Evolutionary conservation across 2,113 vertebrate species (phyloP), one percentile per base, ranked within the genome.

Genomic region (Albula glossodonta): DNA sequence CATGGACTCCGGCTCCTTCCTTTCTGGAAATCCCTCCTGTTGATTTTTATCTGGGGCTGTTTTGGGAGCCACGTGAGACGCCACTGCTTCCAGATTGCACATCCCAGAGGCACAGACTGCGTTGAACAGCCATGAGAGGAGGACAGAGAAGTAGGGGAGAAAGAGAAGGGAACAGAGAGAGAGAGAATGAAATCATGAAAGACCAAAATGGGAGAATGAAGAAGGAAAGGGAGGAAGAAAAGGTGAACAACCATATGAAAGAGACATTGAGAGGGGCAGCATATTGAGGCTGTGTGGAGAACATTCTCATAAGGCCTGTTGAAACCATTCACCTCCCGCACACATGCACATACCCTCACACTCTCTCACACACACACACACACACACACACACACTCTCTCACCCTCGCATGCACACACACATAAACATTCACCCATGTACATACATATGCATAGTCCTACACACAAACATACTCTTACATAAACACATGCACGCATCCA

Each of bases 11-110:
- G 50, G 15, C 4, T 31, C 10, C 31, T 48, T 19, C 41, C 12
- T 50, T 48, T 82, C 5, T 12, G 52, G 53, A n/a, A 85, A 48
- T 50, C 50, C 41, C 78, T n/a, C 41, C 41, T n/a, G 51, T 81
- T 13, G 82, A 83, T 83, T n/a, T 41, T 56, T 70, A 70, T 83
- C 48, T 83, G 19, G 8, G 31, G 84, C 51, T 50, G 25, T 78
- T 60, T 60, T 60, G 7, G 51, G 51, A 2, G 80, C 51, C 83
- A 31, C 49, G n/a, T 25, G 51, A 77, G 51, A 31, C 5, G 0
- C 49, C 1, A n/a, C 70, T 10, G 7, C 22, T 9, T 22, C n/a
- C 66, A 31, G 66, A 31, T 2, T 66, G 60, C 11, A 5, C 31
- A 22, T 74, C 70, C 70, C 70, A 31, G 70, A 7, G 77, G 52